Conservation (phyloP, 1,140 invertebrate species). For the Bombus waltoni region DNA sequence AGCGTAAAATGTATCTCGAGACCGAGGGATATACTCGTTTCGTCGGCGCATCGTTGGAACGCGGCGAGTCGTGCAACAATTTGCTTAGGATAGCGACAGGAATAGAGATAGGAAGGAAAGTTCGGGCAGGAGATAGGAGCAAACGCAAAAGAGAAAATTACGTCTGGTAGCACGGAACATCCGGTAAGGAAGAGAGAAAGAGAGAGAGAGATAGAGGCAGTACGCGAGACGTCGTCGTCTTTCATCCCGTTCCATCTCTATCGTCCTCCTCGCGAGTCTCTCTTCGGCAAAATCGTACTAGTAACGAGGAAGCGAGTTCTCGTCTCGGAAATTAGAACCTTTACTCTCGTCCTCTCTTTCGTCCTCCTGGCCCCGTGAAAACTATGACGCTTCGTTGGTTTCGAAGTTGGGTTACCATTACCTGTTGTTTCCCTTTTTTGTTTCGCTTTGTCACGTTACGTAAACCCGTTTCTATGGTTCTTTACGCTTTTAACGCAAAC, state of each 20-base stretch:
- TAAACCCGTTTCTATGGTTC: neutral
- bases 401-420: neutral
- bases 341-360: neutral
- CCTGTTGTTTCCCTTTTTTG: neutral
- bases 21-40: neutral
- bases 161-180: constrained; percentile 1
- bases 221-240: neutral
- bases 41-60: neutral
- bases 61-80: constrained; percentile 34
- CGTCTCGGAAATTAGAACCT: constrained; percentile 20
- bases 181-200: neutral
- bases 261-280: constrained; percentile 22
- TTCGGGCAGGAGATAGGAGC: neutral
- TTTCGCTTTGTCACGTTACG: neutral
- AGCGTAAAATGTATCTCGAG: neutral
- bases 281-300: constrained; percentile 33
- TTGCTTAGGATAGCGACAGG: constrained; percentile 39
- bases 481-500: neutral
- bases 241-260: neutral
- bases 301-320: constrained; percentile 30
- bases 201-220: neutral
- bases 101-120: constrained; percentile 5
- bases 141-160: constrained; percentile 42
- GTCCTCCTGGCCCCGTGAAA: neutral
- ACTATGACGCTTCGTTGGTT: constrained; percentile 12